Percentiles rank a stretch among this genome's conserved stretches.
Conservation (phyloP, 2,888 invertebrate species). For the Maniola hyperantus region DNA sequence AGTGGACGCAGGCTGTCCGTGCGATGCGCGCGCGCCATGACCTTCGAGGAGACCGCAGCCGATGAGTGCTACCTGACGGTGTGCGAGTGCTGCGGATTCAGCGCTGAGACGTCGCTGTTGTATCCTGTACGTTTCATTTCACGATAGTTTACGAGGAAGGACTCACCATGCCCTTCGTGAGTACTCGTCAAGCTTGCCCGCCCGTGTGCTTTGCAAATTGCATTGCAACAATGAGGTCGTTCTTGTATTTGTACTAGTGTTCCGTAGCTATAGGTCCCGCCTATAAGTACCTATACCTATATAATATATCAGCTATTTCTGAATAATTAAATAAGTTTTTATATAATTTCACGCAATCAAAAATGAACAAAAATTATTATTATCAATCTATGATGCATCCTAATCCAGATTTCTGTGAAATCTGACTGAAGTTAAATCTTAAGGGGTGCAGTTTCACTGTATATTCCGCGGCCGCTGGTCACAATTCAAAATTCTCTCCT, state of each 20-base stretch:
- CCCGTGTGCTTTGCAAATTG: conserved; percentile 60
- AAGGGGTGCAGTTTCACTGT: background rate
- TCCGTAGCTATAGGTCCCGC: background rate
- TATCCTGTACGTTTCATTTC: conserved; percentile 78
- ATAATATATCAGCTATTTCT: background rate
- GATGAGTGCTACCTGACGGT: conserved; percentile 77
- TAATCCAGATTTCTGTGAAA: background rate
- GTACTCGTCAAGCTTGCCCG: conserved; percentile 61
- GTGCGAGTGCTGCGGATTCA: conserved; percentile 82
- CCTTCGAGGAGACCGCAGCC: conserved; percentile 75
- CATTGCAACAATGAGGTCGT: conserved; percentile 2
- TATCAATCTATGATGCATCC: background rate
- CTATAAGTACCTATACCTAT: background rate
- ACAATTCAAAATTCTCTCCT: background rate
- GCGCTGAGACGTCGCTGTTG: conserved; percentile 76
- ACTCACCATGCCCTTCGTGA: conserved; percentile 76
- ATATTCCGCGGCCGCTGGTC: background rate
- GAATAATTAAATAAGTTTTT: background rate
- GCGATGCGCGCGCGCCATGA: conserved; percentile 81
- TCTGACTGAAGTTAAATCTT: background rate
- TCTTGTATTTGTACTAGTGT: conserved; percentile 30
- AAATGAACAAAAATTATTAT: background rate
- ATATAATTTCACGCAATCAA: background rate
- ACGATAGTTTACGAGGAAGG: conserved; percentile 72
- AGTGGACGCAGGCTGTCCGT: conserved; percentile 65